Percentiles rank a stretch among this genome's conserved stretches.
Evolutionary conservation across 2,888 invertebrate genomes (phyloP).

Genomic region (Parthenolecanium corni): DNA sequence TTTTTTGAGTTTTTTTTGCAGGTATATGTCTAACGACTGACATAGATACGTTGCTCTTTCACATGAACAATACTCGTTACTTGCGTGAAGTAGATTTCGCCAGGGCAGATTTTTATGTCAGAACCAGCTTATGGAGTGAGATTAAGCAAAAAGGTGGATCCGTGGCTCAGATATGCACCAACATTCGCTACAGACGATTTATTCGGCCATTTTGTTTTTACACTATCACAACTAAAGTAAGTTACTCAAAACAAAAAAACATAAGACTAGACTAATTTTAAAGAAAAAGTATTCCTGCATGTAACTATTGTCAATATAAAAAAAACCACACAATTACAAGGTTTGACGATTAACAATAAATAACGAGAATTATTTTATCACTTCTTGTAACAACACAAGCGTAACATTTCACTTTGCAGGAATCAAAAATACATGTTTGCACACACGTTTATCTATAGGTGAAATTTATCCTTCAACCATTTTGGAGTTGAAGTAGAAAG

Average conservation of each 20-base stretch:
- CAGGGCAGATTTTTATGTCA: constrained; percentile 69
- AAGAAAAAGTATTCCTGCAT: too few species aligned
- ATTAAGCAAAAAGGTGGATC: constrained; percentile 61
- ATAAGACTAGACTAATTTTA: too few species aligned
- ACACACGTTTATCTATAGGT: too few species aligned
- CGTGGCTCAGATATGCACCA: constrained; percentile 67
- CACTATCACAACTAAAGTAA: constrained; percentile 61
- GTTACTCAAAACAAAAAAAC: too few species aligned
- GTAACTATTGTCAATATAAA: too few species aligned
- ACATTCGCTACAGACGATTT: constrained; percentile 67
- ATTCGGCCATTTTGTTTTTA: constrained; percentile 62
- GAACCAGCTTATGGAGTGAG: constrained; percentile 60
- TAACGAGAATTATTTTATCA: too few species aligned
- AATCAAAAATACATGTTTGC: too few species aligned
- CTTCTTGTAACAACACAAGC: too few species aligned
- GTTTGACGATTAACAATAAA: neutral
- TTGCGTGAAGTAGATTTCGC: constrained; percentile 80
- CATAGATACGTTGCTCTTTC: constrained; percentile 69
- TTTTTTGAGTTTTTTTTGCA: constrained; percentile 41
- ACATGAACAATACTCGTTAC: constrained; percentile 88
- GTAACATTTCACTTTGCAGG: too few species aligned
- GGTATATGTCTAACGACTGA: constrained; percentile 78
- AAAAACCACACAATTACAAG: neutral
- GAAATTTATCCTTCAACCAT: too few species aligned
- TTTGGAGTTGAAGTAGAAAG: too few species aligned